Evolutionary conservation across 2,113 vertebrate genomes (phyloP), one percentile per base, ranked within the genome.

Genomic region (Nestor notabilis): DNA sequence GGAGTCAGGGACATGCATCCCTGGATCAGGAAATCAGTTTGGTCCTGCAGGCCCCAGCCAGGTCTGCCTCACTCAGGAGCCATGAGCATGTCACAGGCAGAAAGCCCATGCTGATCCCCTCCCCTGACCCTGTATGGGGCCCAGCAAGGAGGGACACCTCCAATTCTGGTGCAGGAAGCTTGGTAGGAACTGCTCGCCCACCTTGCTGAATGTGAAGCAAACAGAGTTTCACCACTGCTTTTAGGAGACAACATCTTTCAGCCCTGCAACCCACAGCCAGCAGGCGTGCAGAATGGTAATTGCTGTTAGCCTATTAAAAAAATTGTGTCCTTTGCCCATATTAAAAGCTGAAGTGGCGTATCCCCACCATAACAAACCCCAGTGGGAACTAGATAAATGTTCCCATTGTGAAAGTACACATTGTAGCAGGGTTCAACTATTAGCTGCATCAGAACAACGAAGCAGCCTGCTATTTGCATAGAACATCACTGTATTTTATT

Each of bases 391-490:
- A 31, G 83, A 89, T 75, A 72, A 89, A 81, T 78, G 89, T 89
- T 95, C 91, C 87, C 5, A 0, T 84, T 89, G 69, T 87, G 89
- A 89, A 95, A 96, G 94, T 61, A 96, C 77, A 64, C 56, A 25
- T 5, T 81, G 77, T 65, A 84, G 89, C 5, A 0, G 81, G 55
- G 72, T 78, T 94, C 89, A 71, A 89, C 96, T 94, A 91, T 98
- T 97, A 94, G 78, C 92, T 90, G 79, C 89, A 84, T 88, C 92
- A 83, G 89, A 93, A 89, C 77, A 93, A 97, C 2, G 33, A 49
- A 96, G 95, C 96, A 95, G 70, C 83, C 52, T 90, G 69, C 70
- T 87, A 93, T 95, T 97, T 96, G 89, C 94, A 95, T 94, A 94
- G 95, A 95, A 93, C 83, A 95, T 94, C 69, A 20, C 56, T 49